These are phyloP conservation scores for Colostygia pectinataria DNA, from an alignment of 2,888 invertebrate genomes.

Conservation along the genomic window DNA sequence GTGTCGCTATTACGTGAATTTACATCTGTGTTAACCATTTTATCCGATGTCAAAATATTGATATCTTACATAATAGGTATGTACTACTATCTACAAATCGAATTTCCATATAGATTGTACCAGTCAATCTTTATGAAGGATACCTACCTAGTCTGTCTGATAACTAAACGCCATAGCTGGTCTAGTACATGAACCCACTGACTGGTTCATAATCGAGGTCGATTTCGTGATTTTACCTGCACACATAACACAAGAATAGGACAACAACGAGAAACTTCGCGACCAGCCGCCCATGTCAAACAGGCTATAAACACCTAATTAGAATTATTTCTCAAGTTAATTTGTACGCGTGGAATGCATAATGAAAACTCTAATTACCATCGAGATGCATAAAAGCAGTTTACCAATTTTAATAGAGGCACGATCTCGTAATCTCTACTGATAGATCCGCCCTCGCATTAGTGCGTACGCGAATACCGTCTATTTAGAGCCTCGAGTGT, in stretches of 20 bases:
- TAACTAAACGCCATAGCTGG: not conserved
- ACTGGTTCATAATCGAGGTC: constrained; percentile 20
- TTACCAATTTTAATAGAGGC: constrained; percentile 43
- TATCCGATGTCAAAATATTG: constrained; percentile 18
- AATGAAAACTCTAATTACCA: constrained; percentile 35
- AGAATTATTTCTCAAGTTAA: constrained; percentile 54
- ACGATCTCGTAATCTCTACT: constrained; percentile 40
- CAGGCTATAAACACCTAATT: constrained; percentile 52
- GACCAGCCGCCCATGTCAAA: constrained; percentile 49
- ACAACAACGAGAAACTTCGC: constrained; percentile 30
- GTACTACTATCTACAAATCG: constrained; percentile 38
- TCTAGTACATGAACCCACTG: constrained; percentile 1
- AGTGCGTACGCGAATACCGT: constrained; percentile 19
- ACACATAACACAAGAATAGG: constrained; percentile 26
- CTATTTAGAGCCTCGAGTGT: constrained; percentile 34
- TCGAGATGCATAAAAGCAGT: constrained; percentile 35
- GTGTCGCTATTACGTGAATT: constrained; percentile 4
- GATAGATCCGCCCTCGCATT: constrained; percentile 28
- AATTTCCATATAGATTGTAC: constrained; percentile 44
- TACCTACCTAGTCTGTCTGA: not conserved
- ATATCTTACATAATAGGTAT: constrained; percentile 3
- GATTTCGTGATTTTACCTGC: constrained; percentile 26
- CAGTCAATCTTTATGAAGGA: constrained; percentile 30
- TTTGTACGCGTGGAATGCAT: constrained; percentile 42
- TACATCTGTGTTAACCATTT: constrained; percentile 12